phyloP scores from a whole-genome alignment of 1,140 invertebrate species.

The Dinothrombium tinctorium region DNA sequence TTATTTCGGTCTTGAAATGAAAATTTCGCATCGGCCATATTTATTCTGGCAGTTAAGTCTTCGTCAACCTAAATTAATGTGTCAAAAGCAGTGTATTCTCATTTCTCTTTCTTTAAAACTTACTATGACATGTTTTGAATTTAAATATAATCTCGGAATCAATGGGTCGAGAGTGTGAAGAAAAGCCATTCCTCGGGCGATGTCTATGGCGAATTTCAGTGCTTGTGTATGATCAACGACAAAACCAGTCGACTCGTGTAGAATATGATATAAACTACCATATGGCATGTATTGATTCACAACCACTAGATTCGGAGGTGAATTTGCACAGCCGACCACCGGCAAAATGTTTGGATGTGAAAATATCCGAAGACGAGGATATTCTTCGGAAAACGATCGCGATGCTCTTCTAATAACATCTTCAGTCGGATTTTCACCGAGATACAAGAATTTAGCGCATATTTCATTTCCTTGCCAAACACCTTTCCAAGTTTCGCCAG shows the following conservation, averaged over 20 bases:
- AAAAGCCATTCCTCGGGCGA: constrained; percentile 87
- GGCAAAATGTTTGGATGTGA: constrained; percentile 94
- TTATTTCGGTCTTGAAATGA: constrained; percentile 86
- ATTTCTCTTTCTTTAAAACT: no score
- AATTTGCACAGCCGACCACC: constrained; percentile 82
- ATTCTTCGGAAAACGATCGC: constrained; percentile 94
- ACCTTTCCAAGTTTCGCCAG: constrained; percentile 80
- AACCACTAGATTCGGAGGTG: constrained; percentile 73
- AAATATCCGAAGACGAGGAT: constrained; percentile 87
- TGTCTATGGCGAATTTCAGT: constrained; percentile 69
- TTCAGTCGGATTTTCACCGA: constrained; percentile 26
- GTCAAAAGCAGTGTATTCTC: not conserved
- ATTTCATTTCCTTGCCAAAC: constrained; percentile 97
- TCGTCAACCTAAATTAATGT: constrained; percentile 55
- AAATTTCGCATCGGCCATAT: constrained; percentile 98
- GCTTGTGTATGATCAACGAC: constrained; percentile 90
- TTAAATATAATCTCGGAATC: constrained; percentile 66
- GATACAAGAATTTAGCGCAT: constrained; percentile 67
- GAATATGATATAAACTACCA: constrained; percentile 72
- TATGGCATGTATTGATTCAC: constrained; percentile 86
- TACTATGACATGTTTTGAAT: constrained; percentile 89
- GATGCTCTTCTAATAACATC: constrained; percentile 74
- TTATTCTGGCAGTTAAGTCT: constrained; percentile 82
- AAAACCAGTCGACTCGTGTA: constrained; percentile 65
- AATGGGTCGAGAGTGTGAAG: constrained; percentile 68